phyloP scores from a whole-genome alignment of 2,113 vertebrate species.

The Saccopteryx leptura region DNA sequence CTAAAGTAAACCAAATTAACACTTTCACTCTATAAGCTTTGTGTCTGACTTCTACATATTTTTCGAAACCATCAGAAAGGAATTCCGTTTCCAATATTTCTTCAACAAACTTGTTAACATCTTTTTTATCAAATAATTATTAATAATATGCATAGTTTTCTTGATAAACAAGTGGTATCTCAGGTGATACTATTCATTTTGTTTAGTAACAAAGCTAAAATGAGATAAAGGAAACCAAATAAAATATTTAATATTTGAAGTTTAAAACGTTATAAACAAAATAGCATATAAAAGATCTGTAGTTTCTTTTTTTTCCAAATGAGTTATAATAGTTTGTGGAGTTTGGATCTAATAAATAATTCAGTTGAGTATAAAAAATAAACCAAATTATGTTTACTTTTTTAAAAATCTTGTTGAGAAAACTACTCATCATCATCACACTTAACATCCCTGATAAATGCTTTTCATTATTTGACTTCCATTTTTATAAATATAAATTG shows the following conservation, averaged over 20 bases:
- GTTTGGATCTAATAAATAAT: background rate
- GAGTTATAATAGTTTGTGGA: background rate
- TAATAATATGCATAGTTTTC: background rate
- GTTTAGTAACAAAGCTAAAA: background rate
- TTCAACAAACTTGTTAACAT: background rate
- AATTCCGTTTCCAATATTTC: background rate
- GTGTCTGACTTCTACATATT: background rate
- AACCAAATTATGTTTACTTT: background rate
- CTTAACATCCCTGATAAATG: background rate
- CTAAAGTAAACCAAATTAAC: conserved; percentile 15
- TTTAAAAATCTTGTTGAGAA: background rate
- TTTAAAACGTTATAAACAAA: background rate
- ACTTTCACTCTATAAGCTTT: background rate
- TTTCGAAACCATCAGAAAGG: background rate
- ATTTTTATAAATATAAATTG: conserved; percentile 42
- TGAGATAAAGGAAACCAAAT: background rate
- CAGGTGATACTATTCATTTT: background rate
- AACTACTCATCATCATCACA: background rate
- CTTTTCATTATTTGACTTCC: conserved; percentile 21
- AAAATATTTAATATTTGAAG: conserved; percentile 28
- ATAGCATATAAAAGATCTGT: background rate
- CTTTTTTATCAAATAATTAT: background rate
- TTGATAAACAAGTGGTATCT: conserved; percentile 1
- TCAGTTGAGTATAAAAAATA: background rate
- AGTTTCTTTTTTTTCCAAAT: background rate